These are phyloP conservation scores for Heterotis niloticus DNA, from an alignment of 2,113 vertebrate genomes.

Conservation along the genomic window DNA sequence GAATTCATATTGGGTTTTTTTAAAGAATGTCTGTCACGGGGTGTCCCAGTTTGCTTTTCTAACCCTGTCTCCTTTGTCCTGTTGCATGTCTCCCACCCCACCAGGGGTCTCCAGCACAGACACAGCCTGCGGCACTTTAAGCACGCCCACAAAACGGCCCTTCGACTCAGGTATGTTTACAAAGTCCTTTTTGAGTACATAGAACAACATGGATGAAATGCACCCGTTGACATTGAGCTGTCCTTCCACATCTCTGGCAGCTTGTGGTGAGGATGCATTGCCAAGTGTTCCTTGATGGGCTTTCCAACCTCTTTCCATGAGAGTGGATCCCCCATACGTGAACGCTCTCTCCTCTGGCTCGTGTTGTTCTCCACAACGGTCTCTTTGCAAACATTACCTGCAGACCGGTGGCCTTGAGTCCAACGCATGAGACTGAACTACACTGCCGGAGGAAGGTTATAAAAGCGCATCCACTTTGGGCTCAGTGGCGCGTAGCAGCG, in stretches of 20 bases:
- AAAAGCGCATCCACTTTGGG: not conserved
- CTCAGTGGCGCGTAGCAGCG: not conserved
- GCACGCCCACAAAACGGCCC: conserved; percentile 82
- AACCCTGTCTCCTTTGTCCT: not conserved
- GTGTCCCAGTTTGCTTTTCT: not conserved
- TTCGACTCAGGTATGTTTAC: conserved; percentile 72
- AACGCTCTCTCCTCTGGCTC: not conserved
- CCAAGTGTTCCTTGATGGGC: too few species aligned
- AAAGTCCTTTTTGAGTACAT: too few species aligned
- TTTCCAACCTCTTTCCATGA: too few species aligned
- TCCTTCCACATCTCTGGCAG: too few species aligned
- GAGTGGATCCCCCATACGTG: too few species aligned
- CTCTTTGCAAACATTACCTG: not conserved
- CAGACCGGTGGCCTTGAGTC: not conserved
- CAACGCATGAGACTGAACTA: not conserved
- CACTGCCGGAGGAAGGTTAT: not conserved
- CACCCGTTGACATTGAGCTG: too few species aligned
- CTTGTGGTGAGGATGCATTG: too few species aligned
- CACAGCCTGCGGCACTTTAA: conserved; percentile 78
- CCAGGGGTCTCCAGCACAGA: conserved; percentile 82
- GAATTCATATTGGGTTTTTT: too few species aligned
- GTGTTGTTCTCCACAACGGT: not conserved
- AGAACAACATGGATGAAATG: too few species aligned
- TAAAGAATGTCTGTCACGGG: too few species aligned
- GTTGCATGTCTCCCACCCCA: conserved; percentile 19